These are phyloP conservation scores for Micrastur ruficollis DNA, from an alignment of 2,797 vertebrate species.

Conservation along the genomic window DNA sequence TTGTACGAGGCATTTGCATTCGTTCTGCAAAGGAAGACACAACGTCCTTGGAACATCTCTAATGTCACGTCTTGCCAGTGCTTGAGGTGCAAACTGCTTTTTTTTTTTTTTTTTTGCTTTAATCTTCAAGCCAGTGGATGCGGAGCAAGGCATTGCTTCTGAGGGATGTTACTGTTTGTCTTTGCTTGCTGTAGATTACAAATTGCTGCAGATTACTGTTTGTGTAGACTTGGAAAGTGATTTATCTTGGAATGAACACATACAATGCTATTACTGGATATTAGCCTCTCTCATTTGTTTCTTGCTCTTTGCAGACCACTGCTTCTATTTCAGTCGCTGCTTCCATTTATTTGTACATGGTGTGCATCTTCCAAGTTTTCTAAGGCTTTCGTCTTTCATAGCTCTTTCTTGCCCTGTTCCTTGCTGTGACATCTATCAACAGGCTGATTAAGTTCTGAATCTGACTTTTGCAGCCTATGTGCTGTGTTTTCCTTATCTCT, in stretches of 20 bases:
- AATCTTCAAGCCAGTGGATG: background rate
- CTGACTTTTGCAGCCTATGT: background rate
- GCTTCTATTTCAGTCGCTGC: background rate
- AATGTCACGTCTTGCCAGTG: background rate
- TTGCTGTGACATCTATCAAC: background rate
- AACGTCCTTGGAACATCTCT: background rate
- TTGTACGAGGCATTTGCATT: background rate
- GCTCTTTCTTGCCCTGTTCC: background rate
- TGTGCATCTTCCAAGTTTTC: background rate
- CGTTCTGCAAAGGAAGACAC: background rate
- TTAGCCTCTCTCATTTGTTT: background rate
- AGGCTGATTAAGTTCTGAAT: background rate
- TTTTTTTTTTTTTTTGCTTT: background rate
- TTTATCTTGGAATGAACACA: background rate
- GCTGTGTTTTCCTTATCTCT: background rate
- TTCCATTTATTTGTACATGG: background rate
- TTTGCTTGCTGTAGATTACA: background rate
- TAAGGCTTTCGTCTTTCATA: background rate
- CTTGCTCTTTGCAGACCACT: background rate
- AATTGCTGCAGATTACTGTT: background rate
- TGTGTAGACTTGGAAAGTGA: background rate
- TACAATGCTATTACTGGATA: background rate
- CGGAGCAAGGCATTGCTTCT: background rate
- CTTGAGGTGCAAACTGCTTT: background rate
- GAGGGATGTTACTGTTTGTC: background rate